Conservation (phyloP, 2,888 invertebrate species). For the Andrena flavipes region DNA sequence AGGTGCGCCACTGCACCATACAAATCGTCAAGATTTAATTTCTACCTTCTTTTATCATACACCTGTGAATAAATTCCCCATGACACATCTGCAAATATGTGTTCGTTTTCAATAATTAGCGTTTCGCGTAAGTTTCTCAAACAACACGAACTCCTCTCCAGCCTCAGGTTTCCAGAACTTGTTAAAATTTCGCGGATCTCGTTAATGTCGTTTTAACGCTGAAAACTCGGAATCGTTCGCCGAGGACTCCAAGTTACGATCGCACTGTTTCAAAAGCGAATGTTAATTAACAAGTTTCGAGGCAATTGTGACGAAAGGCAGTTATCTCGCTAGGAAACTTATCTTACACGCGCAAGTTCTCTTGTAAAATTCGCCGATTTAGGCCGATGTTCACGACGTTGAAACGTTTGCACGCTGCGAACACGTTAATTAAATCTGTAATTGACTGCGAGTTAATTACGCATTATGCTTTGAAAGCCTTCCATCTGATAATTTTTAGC, state of each 20-base stretch:
- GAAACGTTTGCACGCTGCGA: neutral
- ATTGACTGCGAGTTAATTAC: slow-evolving; percentile 21
- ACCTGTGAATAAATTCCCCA: no score
- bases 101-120: no score
- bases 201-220: neutral
- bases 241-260: slow-evolving; percentile 7
- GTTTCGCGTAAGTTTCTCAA: no score
- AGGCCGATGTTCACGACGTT: slow-evolving; percentile 8
- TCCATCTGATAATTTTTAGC: neutral
- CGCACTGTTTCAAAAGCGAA: neutral
- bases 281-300: slow-evolving; percentile 45
- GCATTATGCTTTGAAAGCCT: neutral
- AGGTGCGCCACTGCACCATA: no score
- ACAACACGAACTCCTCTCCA: no score
- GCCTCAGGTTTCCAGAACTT: no score
- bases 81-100: no score
- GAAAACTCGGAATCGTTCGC: neutral
- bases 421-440: slow-evolving; percentile 17
- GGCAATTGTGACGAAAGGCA: slow-evolving; percentile 11
- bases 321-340: slow-evolving; percentile 20
- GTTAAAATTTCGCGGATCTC: neutral
- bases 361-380: slow-evolving; percentile 28
- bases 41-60: no score
- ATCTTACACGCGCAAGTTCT: neutral
- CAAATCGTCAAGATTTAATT: no score